Evolutionary conservation across 2,113 vertebrate genomes (phyloP).

Genomic region (Amia ocellicauda): DNA sequence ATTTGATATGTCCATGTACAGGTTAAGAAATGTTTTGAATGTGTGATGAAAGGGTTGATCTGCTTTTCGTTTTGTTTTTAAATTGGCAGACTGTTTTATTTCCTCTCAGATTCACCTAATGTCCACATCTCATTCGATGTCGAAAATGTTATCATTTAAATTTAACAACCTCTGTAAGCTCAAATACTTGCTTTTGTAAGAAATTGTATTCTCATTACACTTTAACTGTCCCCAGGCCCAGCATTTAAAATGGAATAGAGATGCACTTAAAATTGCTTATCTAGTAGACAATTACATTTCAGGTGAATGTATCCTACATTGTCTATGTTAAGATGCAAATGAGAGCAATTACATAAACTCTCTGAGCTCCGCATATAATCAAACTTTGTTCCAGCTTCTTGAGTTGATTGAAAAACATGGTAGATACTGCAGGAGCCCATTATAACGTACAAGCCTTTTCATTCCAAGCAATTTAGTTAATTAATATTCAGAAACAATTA

Average conservation of each 20-base stretch:
- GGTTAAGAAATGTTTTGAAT: too few relatives aligned
- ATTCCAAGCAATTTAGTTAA: constrained; percentile 26
- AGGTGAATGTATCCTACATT: not conserved
- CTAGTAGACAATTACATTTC: too few relatives aligned
- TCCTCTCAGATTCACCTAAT: not conserved
- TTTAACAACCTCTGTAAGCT: too few relatives aligned
- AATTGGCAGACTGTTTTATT: not conserved
- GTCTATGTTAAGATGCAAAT: constrained; percentile 4
- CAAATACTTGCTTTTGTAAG: too few relatives aligned
- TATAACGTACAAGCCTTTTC: constrained; percentile 13
- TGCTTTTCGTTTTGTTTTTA: too few relatives aligned
- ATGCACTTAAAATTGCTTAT: not conserved
- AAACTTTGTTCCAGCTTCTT: constrained; percentile 6
- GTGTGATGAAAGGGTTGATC: too few relatives aligned
- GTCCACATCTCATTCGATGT: too few relatives aligned
- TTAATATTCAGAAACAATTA: constrained; percentile 40
- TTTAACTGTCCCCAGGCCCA: too few relatives aligned
- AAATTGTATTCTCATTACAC: too few relatives aligned
- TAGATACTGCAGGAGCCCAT: constrained; percentile 19
- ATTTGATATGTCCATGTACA: too few relatives aligned
- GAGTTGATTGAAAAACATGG: constrained; percentile 27
- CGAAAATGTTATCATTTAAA: too few relatives aligned
- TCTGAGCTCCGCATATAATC: constrained; percentile 8
- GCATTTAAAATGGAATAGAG: not conserved
- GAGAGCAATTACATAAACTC: constrained; percentile 3